Percentiles rank a stretch among this genome's conserved stretches.
Evolutionary conservation across 2,797 vertebrate species (phyloP).

Genomic region (Semotilus atromaculatus): DNA sequence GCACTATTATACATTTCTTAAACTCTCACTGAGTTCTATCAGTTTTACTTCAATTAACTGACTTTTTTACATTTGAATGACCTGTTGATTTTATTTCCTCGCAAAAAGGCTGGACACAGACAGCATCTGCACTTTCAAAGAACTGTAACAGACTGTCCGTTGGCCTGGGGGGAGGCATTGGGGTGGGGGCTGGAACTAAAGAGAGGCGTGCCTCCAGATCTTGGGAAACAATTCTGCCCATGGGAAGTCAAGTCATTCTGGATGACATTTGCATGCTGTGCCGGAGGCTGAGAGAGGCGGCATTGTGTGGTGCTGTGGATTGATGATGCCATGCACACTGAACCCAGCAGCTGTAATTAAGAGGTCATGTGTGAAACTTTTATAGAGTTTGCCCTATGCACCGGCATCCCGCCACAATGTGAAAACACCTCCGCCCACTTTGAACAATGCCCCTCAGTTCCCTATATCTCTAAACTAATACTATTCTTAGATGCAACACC

Average conservation of each 20-base stretch:
- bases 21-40: neutral
- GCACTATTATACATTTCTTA: constrained; percentile 7
- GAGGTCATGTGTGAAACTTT: constrained; percentile 75
- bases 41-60: constrained; percentile 54
- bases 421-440: constrained; percentile 26
- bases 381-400: constrained; percentile 53
- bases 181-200: constrained; percentile 73
- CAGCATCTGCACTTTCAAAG: constrained; percentile 73
- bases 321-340: constrained; percentile 72
- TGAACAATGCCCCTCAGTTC: constrained; percentile 30
- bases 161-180: constrained; percentile 47
- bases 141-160: constrained; percentile 66
- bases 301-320: constrained; percentile 69
- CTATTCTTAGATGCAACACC: neutral
- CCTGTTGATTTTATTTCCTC: constrained; percentile 59
- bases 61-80: constrained; percentile 50
- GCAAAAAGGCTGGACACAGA: constrained; percentile 34
- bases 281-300: constrained; percentile 57
- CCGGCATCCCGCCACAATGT: constrained; percentile 14
- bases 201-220: constrained; percentile 68
- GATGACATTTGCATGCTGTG: constrained; percentile 70
- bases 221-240: constrained; percentile 70
- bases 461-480: neutral
- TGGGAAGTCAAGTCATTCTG: constrained; percentile 72
- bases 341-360: constrained; percentile 76